Evolutionary conservation across 2,888 invertebrate genomes (phyloP).

Genomic region (Saturnia pavonia): DNA sequence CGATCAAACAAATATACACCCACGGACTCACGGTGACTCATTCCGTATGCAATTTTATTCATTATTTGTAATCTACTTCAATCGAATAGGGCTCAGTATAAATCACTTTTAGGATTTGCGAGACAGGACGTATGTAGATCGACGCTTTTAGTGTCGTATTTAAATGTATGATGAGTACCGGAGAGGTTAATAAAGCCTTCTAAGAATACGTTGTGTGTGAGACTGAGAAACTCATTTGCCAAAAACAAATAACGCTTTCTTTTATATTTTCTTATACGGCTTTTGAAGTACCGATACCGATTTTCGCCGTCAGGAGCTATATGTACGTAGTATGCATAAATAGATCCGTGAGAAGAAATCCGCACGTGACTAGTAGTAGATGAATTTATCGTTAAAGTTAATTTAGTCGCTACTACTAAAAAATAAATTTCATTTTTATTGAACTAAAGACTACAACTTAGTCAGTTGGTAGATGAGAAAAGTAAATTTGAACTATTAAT

Average conservation of each 20-base stretch:
- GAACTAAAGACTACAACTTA: no score
- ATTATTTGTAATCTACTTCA: constrained; percentile 82
- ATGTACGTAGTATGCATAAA: constrained; percentile 20
- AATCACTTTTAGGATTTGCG: constrained; percentile 79
- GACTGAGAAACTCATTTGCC: constrained; percentile 77
- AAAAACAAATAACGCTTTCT: constrained; percentile 71
- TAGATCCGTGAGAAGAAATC: no score
- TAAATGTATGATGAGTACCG: constrained; percentile 66
- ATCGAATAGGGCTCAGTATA: constrained; percentile 78
- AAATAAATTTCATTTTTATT: no score
- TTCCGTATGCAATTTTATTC: constrained; percentile 82
- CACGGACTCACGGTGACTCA: constrained; percentile 73
- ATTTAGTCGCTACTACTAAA: neutral
- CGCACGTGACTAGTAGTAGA: neutral
- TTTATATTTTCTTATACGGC: constrained; percentile 64
- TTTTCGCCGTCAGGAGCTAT: constrained; percentile 51
- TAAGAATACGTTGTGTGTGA: constrained; percentile 62
- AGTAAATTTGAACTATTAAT: no score
- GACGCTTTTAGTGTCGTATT: constrained; percentile 79
- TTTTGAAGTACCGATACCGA: constrained; percentile 64
- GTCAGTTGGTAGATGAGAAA: no score
- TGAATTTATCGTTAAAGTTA: neutral
- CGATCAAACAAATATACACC: constrained; percentile 70
- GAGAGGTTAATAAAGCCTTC: constrained; percentile 70
- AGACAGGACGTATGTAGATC: constrained; percentile 77